Percentiles rank a stretch among this genome's conserved stretches.
Evolutionary conservation across 2,888 invertebrate genomes (phyloP).

Genomic region (Brenthis ino): DNA sequence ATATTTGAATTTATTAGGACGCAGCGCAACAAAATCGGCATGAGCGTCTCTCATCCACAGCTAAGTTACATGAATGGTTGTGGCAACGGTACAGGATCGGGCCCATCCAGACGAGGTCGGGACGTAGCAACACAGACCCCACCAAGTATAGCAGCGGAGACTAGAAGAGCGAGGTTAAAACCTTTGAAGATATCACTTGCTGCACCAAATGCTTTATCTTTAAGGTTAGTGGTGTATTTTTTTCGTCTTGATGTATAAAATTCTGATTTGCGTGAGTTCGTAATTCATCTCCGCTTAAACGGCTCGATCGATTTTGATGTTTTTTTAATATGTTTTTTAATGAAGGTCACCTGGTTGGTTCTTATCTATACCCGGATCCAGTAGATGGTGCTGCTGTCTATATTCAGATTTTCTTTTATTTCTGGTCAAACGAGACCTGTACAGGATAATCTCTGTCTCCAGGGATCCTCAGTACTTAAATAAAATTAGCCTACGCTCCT

Average conservation of each 20-base stretch:
- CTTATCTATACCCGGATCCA: too few relatives aligned
- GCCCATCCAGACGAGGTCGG: conserved; percentile 64
- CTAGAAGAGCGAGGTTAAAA: conserved; percentile 67
- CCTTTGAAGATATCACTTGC: conserved; percentile 67
- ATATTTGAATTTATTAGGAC: conserved; percentile 46
- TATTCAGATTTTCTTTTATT: too few relatives aligned
- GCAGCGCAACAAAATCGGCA: conserved; percentile 76
- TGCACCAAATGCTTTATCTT: conserved; percentile 67
- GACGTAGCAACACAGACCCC: conserved; percentile 89
- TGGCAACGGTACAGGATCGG: conserved; percentile 51
- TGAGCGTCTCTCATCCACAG: conserved; percentile 82
- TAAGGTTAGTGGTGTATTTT: conserved; percentile 56
- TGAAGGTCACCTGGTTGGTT: too few relatives aligned
- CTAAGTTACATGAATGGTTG: conserved; percentile 84
- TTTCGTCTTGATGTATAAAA: neutral
- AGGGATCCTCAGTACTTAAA: too few relatives aligned
- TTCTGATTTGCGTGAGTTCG: too few relatives aligned
- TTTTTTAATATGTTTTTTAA: too few relatives aligned
- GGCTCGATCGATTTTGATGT: too few relatives aligned
- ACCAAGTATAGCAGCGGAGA: conserved; percentile 86
- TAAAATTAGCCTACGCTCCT: too few relatives aligned
- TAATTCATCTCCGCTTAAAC: too few relatives aligned
- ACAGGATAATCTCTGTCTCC: too few relatives aligned
- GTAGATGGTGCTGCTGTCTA: too few relatives aligned
- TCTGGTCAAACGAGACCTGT: too few relatives aligned